A percentile compares a stretch with the other conserved stretches of the same genome.
These are phyloP conservation scores for Cyrtorhinus lividipennis DNA, from an alignment of 1,140 invertebrate species.

Conservation along the genomic window DNA sequence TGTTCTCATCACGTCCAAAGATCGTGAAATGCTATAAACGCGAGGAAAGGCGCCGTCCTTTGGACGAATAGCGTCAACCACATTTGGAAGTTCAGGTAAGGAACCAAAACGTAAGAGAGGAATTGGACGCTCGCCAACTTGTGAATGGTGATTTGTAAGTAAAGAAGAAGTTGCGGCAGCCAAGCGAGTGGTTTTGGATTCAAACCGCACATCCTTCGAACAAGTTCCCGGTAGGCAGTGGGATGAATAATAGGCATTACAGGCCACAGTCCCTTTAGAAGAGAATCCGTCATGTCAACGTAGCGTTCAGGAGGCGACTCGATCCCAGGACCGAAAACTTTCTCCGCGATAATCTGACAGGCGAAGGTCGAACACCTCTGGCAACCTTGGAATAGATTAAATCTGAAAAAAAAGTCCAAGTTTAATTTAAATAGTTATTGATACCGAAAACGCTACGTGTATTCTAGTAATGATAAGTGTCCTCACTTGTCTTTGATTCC, in stretches of 20 bases:
- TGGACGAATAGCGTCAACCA: conserved; percentile 29
- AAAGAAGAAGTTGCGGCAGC: conserved; percentile 32
- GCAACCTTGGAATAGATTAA: conserved; percentile 38
- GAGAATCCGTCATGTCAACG: conserved; percentile 31
- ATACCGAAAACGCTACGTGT: no score
- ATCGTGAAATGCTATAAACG: conserved; percentile 2
- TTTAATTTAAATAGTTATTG: no score
- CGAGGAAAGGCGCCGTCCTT: conserved; percentile 7
- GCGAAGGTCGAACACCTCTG: conserved; percentile 32
- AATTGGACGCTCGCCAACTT: conserved; percentile 28
- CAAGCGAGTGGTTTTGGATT: conserved; percentile 7
- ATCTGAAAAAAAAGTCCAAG: conserved; percentile 32
- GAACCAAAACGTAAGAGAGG: conserved; percentile 30
- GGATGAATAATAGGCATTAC: conserved; percentile 32
- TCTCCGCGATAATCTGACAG: conserved; percentile 30
- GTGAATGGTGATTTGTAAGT: conserved; percentile 32
- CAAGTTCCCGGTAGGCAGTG: conserved; percentile 32
- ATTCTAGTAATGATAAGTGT: no score
- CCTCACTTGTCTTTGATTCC: conserved; percentile 62
- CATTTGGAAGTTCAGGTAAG: conserved; percentile 32
- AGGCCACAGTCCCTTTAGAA: conserved; percentile 35
- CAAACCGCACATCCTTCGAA: conserved; percentile 23
- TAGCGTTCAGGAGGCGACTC: conserved; percentile 35
- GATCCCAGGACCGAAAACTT: conserved; percentile 32
- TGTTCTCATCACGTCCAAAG: background rate